Evolutionary conservation across 2,113 vertebrate species (phyloP).

Genomic region (Sturnira hondurensis): DNA sequence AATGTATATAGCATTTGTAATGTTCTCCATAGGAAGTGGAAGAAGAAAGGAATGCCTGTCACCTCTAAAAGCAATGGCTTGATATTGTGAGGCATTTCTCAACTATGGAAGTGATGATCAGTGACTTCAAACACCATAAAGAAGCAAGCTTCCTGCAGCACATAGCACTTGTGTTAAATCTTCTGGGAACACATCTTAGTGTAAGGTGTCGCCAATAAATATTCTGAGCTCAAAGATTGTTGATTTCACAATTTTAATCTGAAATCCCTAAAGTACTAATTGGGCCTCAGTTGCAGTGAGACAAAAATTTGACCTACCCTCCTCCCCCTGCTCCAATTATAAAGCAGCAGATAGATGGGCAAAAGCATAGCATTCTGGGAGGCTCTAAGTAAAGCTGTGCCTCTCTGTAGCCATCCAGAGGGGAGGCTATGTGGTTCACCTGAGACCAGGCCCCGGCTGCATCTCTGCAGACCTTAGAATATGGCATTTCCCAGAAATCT

Average conservation of each 20-base stretch:
- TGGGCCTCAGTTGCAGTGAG: background rate
- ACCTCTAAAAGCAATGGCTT: background rate
- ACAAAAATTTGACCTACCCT: background rate
- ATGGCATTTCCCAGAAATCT: background rate
- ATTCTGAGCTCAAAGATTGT: background rate
- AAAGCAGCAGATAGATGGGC: background rate
- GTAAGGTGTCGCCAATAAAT: background rate
- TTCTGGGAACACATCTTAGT: background rate
- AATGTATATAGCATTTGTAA: slow-evolving; percentile 4
- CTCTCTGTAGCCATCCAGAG: background rate
- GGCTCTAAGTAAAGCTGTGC: background rate
- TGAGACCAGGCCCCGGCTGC: background rate
- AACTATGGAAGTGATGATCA: background rate
- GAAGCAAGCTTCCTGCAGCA: background rate
- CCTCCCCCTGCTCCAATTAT: background rate
- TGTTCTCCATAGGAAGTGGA: slow-evolving; percentile 34
- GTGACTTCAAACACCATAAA: background rate
- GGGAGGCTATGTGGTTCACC: background rate
- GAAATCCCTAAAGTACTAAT: background rate
- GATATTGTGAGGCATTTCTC: background rate
- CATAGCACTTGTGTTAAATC: background rate
- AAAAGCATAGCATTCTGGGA: background rate
- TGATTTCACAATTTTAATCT: background rate
- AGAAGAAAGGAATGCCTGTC: background rate
- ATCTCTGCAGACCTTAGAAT: background rate